Conservation (phyloP, 23 tunicate genomes). For the Halocynthia roretzi region DNA sequence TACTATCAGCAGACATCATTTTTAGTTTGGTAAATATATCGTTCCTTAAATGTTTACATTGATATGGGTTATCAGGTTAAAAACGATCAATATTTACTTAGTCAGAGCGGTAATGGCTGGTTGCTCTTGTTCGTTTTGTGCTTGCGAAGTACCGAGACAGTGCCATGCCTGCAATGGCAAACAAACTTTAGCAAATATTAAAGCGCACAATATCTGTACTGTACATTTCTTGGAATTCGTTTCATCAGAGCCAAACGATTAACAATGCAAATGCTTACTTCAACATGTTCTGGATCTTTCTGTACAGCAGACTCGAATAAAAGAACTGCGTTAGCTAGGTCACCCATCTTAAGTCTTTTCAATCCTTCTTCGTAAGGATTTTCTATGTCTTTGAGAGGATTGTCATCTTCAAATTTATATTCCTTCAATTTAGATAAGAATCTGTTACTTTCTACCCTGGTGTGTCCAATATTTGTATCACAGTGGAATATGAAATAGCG, state of each 20-base stretch:
- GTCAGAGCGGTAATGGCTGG: conserved; percentile 73
- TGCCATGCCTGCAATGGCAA: conserved; percentile 66
- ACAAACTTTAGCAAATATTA: not conserved
- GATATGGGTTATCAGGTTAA: not conserved
- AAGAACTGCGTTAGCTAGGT: conserved; percentile 87
- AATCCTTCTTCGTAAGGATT: conserved; percentile 84
- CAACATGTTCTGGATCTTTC: conserved; percentile 54
- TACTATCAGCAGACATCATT: not conserved
- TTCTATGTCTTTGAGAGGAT: conserved; percentile 59
- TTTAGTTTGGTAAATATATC: too few relatives aligned
- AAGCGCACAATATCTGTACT: not conserved
- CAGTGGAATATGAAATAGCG: too few relatives aligned
- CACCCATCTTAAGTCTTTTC: conserved; percentile 61
- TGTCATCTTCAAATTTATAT: conserved; percentile 61
- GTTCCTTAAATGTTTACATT: too few relatives aligned
- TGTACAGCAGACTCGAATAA: conserved; percentile 82
- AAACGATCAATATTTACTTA: conserved; percentile 33
- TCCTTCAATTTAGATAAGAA: conserved; percentile 16
- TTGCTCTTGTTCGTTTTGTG: conserved; percentile 86
- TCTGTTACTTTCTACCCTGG: too few relatives aligned
- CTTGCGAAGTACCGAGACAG: conserved; percentile 69
- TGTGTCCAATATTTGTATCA: too few relatives aligned
- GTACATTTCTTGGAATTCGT: not conserved
- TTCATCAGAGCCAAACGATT: not conserved
- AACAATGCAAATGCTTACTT: conserved; percentile 40